phyloP scores from a whole-genome alignment of 2,888 invertebrate genomes.

The Ophion ventricosus region DNA sequence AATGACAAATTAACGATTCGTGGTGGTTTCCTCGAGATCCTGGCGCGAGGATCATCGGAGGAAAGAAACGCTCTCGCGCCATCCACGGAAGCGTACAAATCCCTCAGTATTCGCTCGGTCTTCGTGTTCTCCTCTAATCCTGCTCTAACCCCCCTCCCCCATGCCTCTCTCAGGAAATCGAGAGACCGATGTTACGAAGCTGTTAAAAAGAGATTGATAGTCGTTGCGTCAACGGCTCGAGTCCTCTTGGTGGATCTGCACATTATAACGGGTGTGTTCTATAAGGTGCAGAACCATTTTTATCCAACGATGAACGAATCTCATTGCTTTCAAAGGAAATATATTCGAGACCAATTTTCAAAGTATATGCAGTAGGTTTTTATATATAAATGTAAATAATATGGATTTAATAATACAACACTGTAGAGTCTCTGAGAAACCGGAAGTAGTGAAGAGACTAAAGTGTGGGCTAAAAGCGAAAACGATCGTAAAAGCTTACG shows the following conservation, averaged over 20 bases:
- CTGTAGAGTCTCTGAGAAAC: too few relatives aligned
- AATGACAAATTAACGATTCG: constrained; percentile 78
- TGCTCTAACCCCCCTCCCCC: constrained; percentile 18
- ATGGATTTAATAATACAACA: too few relatives aligned
- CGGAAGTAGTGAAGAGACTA: too few relatives aligned
- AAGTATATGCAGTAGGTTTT: neutral
- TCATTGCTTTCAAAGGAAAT: neutral
- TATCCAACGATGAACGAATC: neutral
- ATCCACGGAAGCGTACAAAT: constrained; percentile 69
- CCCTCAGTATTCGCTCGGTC: constrained; percentile 65
- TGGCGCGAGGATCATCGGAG: constrained; percentile 59
- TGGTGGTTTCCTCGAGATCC: constrained; percentile 70
- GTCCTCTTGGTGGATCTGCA: constrained; percentile 33
- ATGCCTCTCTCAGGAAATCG: constrained; percentile 43
- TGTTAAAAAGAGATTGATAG: constrained; percentile 79
- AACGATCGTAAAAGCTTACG: too few relatives aligned
- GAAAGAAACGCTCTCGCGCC: constrained; percentile 61
- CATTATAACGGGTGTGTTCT: neutral
- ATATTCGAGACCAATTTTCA: neutral
- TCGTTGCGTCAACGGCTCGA: constrained; percentile 65
- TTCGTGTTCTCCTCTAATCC: constrained; percentile 59
- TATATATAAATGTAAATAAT: too few relatives aligned
- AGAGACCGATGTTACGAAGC: constrained; percentile 72
- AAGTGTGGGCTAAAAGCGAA: too few relatives aligned
- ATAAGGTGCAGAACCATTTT: neutral